Evolutionary conservation across 2,797 vertebrate genomes (phyloP).

Genomic region (Eulemur rubriventer): DNA sequence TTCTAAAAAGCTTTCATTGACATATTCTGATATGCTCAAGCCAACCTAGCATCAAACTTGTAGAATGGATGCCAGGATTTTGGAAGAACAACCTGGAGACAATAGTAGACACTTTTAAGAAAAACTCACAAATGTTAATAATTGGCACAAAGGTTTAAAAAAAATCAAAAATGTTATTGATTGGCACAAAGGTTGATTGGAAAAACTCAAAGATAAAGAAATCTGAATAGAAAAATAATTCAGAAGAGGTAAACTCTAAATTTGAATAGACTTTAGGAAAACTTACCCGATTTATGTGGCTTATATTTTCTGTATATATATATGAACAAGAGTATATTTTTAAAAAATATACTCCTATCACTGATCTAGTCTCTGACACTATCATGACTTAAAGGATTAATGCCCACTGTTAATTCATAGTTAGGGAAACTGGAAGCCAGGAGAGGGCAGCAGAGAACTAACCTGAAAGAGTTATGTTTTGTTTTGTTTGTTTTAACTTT

Average conservation of each 20-base stretch:
- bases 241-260: neutral
- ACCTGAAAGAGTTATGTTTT: neutral
- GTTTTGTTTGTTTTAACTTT: neutral
- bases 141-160: constrained; percentile 11
- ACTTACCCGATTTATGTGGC: neutral
- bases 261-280: neutral
- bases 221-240: neutral
- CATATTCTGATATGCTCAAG: neutral
- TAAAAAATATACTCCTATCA: neutral
- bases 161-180: neutral
- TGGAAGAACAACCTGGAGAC: neutral
- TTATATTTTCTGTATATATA: neutral
- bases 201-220: constrained; percentile 7
- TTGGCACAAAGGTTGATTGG: neutral
- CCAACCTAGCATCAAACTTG: neutral
- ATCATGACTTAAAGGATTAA: neutral
- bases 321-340: neutral
- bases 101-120: neutral
- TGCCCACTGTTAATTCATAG: neutral
- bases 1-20: neutral
- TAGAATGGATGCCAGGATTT: neutral
- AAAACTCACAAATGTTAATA: constrained; percentile 10
- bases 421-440: constrained; percentile 26
- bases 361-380: neutral
- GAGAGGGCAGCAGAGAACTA: constrained; percentile 47